Conservation (phyloP, 2,797 vertebrate species). For the Eleutherodactylus coqui region DNA sequence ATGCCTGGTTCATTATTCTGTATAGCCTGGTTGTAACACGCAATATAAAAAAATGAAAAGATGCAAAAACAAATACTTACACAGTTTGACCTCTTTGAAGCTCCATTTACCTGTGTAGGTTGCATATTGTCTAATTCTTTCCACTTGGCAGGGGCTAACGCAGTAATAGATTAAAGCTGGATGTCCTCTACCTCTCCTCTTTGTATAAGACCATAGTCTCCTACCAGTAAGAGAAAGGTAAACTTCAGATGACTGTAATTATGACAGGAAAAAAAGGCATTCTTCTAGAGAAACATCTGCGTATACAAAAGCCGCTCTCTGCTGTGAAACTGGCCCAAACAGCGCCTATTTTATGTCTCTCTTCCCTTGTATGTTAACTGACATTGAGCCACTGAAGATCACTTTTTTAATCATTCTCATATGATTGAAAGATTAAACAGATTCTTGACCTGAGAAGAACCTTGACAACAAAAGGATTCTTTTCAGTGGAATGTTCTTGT, state of each 20-base stretch:
- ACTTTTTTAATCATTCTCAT: slow-evolving; percentile 52
- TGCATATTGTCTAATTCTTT: slow-evolving; percentile 21
- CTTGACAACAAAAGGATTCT: slow-evolving; percentile 53
- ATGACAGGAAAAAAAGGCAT: background rate
- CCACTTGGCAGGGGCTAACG: background rate
- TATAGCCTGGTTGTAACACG: background rate
- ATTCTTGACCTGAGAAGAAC: slow-evolving; percentile 55
- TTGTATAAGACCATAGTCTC: slow-evolving; percentile 35
- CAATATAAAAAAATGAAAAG: background rate
- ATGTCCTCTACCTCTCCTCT: slow-evolving; percentile 4
- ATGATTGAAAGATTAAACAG: slow-evolving; percentile 60
- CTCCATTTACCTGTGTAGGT: background rate
- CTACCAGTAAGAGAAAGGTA: slow-evolving; percentile 19
- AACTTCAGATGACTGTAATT: slow-evolving; percentile 31
- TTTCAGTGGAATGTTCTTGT: slow-evolving; percentile 46
- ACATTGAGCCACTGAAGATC: slow-evolving; percentile 29
- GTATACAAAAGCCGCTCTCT: slow-evolving; percentile 33
- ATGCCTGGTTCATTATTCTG: background rate
- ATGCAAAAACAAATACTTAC: background rate
- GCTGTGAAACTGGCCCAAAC: slow-evolving; percentile 19
- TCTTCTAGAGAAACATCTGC: slow-evolving; percentile 52
- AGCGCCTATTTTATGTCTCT: background rate
- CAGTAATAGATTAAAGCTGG: slow-evolving; percentile 14
- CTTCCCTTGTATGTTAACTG: slow-evolving; percentile 16
- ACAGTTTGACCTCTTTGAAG: background rate